A percentile compares a stretch with the other conserved stretches of the same genome.
These are phyloP conservation scores for Orchestes rusci DNA, from an alignment of 2,888 invertebrate genomes.

Conservation along the genomic window DNA sequence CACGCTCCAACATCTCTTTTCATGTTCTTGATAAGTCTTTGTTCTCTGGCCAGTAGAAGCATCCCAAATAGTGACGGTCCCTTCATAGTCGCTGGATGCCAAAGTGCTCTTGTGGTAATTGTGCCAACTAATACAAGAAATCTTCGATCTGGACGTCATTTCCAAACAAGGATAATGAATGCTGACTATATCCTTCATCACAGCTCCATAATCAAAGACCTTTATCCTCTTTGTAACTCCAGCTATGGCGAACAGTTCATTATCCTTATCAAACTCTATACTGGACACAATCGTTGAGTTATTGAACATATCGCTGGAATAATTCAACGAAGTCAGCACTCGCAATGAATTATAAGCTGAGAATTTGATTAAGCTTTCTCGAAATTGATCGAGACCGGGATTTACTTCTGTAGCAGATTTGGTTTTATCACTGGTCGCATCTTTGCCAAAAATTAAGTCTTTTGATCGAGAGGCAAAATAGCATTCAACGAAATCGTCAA, in stretches of 20 bases:
- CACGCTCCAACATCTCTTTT: constrained; percentile 93
- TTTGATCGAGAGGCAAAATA: constrained; percentile 74
- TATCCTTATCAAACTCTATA: constrained; percentile 94
- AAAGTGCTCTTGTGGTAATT: constrained; percentile 80
- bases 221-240: constrained; percentile 93
- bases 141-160: constrained; percentile 87
- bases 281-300: constrained; percentile 82
- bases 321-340: constrained; percentile 79
- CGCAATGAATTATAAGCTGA: constrained; percentile 71
- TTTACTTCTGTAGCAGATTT: constrained; percentile 31
- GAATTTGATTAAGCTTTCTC: constrained; percentile 80
- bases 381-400: constrained; percentile 65
- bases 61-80: constrained; percentile 91
- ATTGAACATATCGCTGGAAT: constrained; percentile 83
- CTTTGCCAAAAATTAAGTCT: constrained; percentile 58
- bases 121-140: constrained; percentile 93
- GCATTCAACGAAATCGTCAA: constrained; percentile 82
- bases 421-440: constrained; percentile 35
- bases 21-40: constrained; percentile 79
- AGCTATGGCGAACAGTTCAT: constrained; percentile 92
- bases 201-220: constrained; percentile 82
- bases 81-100: constrained; percentile 92
- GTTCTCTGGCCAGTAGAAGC: constrained; percentile 68
- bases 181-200: constrained; percentile 78
- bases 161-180: constrained; percentile 89